A percentile compares a stretch with the other conserved stretches of the same genome.
phyloP scores from a whole-genome alignment of 2,797 vertebrate genomes.

The Martes flavigula region DNA sequence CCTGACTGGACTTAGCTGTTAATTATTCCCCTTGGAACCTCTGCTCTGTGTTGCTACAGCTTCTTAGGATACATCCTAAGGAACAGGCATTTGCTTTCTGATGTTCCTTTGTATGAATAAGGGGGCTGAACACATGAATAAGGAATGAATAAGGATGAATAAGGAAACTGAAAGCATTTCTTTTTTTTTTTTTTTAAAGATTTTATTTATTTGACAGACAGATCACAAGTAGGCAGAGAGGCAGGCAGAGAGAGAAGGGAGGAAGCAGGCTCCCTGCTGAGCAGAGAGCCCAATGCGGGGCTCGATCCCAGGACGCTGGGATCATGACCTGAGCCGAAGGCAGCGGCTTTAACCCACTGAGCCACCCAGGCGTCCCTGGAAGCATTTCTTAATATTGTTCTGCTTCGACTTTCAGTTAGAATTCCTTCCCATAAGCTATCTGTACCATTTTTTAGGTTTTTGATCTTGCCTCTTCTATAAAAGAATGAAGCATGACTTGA shows the following conservation, averaged over 20 bases:
- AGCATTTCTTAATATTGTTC: background rate
- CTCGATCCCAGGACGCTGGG: too few relatives aligned
- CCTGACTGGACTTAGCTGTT: background rate
- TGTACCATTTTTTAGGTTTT: background rate
- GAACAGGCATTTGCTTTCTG: background rate
- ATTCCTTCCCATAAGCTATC: background rate
- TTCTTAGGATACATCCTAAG: background rate
- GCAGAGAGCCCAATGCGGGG: too few relatives aligned
- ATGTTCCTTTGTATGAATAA: background rate
- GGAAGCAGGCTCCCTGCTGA: too few relatives aligned
- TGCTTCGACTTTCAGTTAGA: slow-evolving; percentile 1
- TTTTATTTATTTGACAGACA: too few relatives aligned
- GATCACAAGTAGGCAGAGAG: too few relatives aligned
- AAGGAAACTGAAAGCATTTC: background rate
- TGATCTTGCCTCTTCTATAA: background rate
- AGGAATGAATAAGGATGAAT: background rate
- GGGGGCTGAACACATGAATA: background rate
- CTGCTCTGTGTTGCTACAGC: background rate
- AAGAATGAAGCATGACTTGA: slow-evolving; percentile 20
- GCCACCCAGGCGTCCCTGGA: too few relatives aligned
- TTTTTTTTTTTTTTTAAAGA: background rate
- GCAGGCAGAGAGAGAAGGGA: too few relatives aligned
- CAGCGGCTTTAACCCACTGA: too few relatives aligned
- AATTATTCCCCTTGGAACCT: background rate
- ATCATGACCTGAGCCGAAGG: too few relatives aligned